Conservation (phyloP, 2,797 vertebrate genomes). For the Pangasius sanitwongsei region DNA sequence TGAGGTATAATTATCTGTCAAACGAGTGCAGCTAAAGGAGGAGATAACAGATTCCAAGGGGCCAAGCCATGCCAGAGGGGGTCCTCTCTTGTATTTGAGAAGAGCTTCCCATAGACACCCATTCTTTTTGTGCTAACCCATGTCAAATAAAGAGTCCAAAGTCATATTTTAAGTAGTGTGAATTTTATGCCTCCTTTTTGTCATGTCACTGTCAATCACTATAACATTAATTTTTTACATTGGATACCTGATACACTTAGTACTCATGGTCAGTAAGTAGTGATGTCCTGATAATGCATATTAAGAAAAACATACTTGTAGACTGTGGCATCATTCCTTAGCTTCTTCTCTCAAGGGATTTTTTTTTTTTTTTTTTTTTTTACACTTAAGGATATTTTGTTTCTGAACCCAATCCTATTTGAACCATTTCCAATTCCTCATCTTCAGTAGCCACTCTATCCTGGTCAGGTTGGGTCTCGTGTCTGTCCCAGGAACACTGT, state of each 20-base stretch:
- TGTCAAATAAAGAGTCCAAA: background rate
- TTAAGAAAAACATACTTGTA: background rate
- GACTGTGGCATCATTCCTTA: background rate
- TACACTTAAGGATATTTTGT: background rate
- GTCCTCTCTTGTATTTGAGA: slow-evolving; percentile 24
- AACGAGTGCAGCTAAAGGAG: slow-evolving; percentile 51
- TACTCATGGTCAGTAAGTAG: background rate
- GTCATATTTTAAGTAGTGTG: background rate
- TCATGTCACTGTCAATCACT: background rate
- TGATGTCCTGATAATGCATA: background rate
- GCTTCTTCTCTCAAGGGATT: background rate
- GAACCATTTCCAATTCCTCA: background rate
- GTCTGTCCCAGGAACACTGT: background rate
- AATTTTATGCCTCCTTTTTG: background rate
- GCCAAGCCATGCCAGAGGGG: slow-evolving; percentile 14
- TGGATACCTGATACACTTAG: background rate
- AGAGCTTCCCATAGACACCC: background rate
- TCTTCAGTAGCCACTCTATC: background rate
- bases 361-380: background rate
- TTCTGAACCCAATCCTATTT: background rate
- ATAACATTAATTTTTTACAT: background rate
- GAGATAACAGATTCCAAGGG: slow-evolving; percentile 53
- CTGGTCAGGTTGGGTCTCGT: too few species aligned
- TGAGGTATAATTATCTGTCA: slow-evolving; percentile 66
- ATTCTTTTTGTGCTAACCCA: background rate